Conservation (phyloP, 2,113 vertebrate species). For the Aythya baeri region DNA sequence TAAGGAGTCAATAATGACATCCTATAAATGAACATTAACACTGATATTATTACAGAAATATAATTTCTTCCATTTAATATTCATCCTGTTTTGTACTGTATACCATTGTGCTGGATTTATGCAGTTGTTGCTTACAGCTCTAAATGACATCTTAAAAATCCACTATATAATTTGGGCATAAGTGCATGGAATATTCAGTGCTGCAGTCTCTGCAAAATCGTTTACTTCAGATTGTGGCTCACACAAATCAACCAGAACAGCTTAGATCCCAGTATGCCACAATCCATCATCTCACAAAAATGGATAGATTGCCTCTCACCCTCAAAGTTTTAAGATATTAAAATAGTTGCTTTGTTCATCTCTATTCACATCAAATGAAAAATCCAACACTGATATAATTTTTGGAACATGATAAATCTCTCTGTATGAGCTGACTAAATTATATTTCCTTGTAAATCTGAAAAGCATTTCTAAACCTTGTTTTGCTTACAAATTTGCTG, state of each 20-base stretch:
- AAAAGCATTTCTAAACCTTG: not conserved
- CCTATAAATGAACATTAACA: not conserved
- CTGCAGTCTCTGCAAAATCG: not conserved
- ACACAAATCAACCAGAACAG: not conserved
- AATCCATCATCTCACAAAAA: not conserved
- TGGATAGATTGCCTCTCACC: not conserved
- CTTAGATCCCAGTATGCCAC: not conserved
- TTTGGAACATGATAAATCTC: not conserved
- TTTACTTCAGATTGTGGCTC: not conserved
- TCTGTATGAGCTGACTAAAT: not conserved
- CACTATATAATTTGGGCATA: not conserved
- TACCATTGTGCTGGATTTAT: not conserved
- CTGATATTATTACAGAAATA: not conserved
- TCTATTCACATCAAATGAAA: not conserved
- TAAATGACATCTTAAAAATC: conserved; percentile 31
- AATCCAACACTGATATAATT: not conserved
- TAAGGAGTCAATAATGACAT: not conserved
- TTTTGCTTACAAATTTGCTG: not conserved
- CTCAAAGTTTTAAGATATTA: not conserved
- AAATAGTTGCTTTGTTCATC: not conserved
- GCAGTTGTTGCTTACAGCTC: conserved; percentile 3
- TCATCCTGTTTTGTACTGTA: not conserved
- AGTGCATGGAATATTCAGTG: not conserved
- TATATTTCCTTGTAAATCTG: not conserved
- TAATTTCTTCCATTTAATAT: not conserved